phyloP scores from a whole-genome alignment of 2,888 invertebrate genomes.

The Leuctra nigra region DNA sequence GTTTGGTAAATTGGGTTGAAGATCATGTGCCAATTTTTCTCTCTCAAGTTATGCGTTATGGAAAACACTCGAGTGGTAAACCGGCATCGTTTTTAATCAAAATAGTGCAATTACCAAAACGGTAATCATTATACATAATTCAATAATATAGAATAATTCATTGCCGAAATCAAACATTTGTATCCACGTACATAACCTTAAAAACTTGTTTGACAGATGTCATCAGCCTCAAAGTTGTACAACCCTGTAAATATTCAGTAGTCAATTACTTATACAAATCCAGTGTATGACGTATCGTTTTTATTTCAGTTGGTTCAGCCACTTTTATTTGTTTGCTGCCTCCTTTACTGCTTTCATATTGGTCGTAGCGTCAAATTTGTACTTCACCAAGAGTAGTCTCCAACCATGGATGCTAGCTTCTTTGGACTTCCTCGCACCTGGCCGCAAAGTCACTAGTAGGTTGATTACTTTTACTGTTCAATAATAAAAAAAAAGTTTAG shows the following conservation, averaged over 20 bases:
- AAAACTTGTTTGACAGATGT: too few relatives aligned
- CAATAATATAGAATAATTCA: too few relatives aligned
- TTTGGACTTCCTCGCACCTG: constrained; percentile 42
- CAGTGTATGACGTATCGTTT: constrained; percentile 2
- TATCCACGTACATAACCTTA: too few relatives aligned
- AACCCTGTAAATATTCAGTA: constrained; percentile 13
- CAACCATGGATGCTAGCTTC: constrained; percentile 44
- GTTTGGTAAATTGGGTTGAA: constrained; percentile 58
- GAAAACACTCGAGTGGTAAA: constrained; percentile 57
- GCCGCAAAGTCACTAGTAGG: constrained; percentile 47
- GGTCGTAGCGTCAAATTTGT: constrained; percentile 45
- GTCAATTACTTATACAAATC: background rate
- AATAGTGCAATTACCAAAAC: constrained; percentile 63
- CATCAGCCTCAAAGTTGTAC: background rate
- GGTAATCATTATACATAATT: too few relatives aligned
- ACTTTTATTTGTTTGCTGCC: constrained; percentile 70
- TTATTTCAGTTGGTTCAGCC: constrained; percentile 57
- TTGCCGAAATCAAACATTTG: too few relatives aligned
- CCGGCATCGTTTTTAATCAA: constrained; percentile 32
- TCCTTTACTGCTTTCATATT: constrained; percentile 48
- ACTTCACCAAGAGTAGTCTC: constrained; percentile 44
- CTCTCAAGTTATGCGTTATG: constrained; percentile 61
- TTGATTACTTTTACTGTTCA: too few relatives aligned
- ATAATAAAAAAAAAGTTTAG: too few relatives aligned
- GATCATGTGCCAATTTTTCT: constrained; percentile 58